Conservation (phyloP, 2,113 vertebrate species). For the Piprites chloris region DNA sequence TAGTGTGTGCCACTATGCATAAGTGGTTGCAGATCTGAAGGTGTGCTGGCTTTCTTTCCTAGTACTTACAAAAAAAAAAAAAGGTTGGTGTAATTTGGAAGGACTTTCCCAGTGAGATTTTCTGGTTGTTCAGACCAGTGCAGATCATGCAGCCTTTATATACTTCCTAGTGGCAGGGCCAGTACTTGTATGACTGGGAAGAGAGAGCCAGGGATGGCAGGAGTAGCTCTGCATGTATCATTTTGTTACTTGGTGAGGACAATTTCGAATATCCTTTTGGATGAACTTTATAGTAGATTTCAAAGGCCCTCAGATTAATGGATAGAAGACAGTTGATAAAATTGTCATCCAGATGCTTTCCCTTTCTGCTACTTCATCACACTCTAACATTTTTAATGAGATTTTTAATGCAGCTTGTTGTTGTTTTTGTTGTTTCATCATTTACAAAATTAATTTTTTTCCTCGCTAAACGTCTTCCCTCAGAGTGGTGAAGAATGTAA, state of each 20-base stretch:
- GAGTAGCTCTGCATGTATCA: not conserved
- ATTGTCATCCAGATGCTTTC: conserved; percentile 31
- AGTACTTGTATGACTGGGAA: not conserved
- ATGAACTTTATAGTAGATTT: not conserved
- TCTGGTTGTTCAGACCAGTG: not conserved
- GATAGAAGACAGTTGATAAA: not conserved
- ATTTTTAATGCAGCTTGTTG: conserved; percentile 39
- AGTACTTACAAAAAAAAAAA: not conserved
- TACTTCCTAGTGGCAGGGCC: not conserved
- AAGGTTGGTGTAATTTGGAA: not conserved
- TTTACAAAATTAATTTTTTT: not conserved
- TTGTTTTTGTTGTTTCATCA: not conserved
- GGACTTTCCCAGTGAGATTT: not conserved
- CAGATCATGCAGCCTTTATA: not conserved
- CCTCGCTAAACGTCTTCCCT: not conserved
- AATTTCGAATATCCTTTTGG: not conserved
- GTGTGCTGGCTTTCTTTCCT: not conserved
- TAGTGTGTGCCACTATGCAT: not conserved
- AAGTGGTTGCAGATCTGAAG: not conserved
- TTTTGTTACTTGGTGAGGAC: not conserved
- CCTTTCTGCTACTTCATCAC: not conserved
- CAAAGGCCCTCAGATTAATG: not conserved
- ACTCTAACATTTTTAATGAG: conserved; percentile 8
- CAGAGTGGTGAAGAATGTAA: not conserved
- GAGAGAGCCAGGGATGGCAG: not conserved